Evolutionary conservation across 1,140 invertebrate species (phyloP).

Genomic region (Triops cancriformis): DNA sequence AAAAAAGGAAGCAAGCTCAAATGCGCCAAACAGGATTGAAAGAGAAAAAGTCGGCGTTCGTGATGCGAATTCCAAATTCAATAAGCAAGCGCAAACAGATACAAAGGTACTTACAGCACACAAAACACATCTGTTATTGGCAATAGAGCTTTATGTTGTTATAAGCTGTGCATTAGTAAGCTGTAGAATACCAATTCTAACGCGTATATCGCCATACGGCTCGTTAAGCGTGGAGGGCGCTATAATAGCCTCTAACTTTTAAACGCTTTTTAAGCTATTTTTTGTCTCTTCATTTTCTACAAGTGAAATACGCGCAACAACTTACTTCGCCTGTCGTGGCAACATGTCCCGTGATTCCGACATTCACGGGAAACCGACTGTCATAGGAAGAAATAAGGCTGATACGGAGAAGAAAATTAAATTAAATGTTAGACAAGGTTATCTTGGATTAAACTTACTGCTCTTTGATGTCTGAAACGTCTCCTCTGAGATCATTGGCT

Average conservation of each 20-base stretch:
- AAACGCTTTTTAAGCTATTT: too few species aligned
- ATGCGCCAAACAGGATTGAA: not conserved
- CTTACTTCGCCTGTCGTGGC: conserved; percentile 90
- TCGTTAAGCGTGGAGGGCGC: not conserved
- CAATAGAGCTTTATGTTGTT: not conserved
- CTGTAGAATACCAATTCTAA: too few species aligned
- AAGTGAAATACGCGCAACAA: conserved; percentile 22
- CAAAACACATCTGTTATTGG: not conserved
- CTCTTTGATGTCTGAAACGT: conserved; percentile 64
- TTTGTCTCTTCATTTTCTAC: not conserved
- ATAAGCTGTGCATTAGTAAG: too few species aligned
- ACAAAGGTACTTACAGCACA: not conserved
- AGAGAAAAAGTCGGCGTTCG: not conserved
- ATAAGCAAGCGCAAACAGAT: not conserved
- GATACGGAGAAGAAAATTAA: conserved; percentile 19
- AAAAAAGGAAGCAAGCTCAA: not conserved
- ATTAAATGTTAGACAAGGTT: not conserved
- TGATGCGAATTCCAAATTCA: not conserved
- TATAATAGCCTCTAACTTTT: not conserved
- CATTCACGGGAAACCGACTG: conserved; percentile 89
- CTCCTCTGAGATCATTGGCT: conserved; percentile 62
- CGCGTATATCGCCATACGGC: too few species aligned
- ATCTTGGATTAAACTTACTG: conserved; percentile 43
- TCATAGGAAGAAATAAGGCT: conserved; percentile 72
- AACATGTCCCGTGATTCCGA: conserved; percentile 90